These are phyloP conservation scores for Spongilla lacustris DNA, from an alignment of 37 sponge, comb jelly and placozoan species.

Conservation along the genomic window DNA sequence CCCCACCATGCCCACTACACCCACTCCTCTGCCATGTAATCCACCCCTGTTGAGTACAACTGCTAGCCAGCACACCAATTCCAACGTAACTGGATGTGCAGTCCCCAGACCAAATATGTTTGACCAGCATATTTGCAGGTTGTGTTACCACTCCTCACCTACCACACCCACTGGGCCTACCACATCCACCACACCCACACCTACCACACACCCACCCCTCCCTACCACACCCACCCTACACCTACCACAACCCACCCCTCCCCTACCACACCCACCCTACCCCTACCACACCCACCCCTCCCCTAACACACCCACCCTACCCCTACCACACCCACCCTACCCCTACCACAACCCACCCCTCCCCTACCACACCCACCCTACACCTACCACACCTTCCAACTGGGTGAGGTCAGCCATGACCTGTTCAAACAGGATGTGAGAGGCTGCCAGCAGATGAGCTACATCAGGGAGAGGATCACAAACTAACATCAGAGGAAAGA, in stretches of 20 bases:
- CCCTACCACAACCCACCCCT: too few relatives aligned
- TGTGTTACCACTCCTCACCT: too few relatives aligned
- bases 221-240: neutral
- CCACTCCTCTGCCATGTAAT: too few relatives aligned
- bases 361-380: neutral
- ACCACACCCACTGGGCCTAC: neutral
- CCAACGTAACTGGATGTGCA: too few relatives aligned
- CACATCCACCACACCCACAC: neutral
- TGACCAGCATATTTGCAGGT: too few relatives aligned
- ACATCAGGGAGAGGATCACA: conserved; percentile 49
- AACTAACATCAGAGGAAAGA: neutral
- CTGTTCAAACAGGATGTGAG: conserved; percentile 35
- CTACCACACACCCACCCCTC: neutral
- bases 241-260: neutral
- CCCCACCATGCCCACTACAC: too few relatives aligned
- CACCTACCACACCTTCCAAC: neutral
- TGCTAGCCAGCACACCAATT: too few relatives aligned
- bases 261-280: neutral
- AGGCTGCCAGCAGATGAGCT: conserved; percentile 9
- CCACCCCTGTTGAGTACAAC: too few relatives aligned
- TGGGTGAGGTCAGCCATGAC: conserved; percentile 4
- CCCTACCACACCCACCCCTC: neutral
- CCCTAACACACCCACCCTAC: neutral
- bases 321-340: too few relatives aligned
- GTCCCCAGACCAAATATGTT: too few relatives aligned